These are phyloP conservation scores for Scelioninae gen. 2 DNA, from an alignment of 2,888 invertebrate species.

Conservation along the genomic window DNA sequence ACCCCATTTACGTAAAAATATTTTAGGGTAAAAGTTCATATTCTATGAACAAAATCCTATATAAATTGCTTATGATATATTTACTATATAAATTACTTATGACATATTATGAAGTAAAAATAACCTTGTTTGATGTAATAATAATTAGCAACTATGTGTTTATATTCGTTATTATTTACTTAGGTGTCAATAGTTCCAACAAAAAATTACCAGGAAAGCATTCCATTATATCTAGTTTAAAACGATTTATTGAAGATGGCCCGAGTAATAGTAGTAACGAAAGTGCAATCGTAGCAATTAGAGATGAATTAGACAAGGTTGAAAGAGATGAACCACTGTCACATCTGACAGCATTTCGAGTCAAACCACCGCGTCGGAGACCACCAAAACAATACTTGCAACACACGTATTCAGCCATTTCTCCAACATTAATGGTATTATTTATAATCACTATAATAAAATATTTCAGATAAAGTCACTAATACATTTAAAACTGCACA, in stretches of 20 bases:
- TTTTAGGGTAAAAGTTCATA: too few relatives aligned
- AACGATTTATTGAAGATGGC: conserved; percentile 67
- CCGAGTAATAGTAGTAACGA: conserved; percentile 62
- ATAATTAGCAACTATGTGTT: too few relatives aligned
- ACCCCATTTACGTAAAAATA: too few relatives aligned
- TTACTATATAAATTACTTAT: too few relatives aligned
- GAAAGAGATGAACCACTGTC: conserved; percentile 75
- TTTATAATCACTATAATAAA: too few relatives aligned
- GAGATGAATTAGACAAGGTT: conserved; percentile 76
- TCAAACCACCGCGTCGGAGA: conserved; percentile 81
- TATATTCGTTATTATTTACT: conserved; percentile 47
- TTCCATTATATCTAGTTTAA: conserved; percentile 68
- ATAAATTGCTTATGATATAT: too few relatives aligned
- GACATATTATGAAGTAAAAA: too few relatives aligned
- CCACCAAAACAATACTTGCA: conserved; percentile 76
- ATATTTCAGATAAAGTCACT: too few relatives aligned
- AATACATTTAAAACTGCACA: too few relatives aligned
- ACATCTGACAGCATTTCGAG: conserved; percentile 77
- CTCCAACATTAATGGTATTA: too few relatives aligned
- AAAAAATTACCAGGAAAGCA: conserved; percentile 67
- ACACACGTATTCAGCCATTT: conserved; percentile 50
- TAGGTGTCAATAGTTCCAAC: conserved; percentile 61
- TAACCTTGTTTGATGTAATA: too few relatives aligned
- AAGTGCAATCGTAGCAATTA: conserved; percentile 64
- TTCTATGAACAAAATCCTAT: too few relatives aligned